These are phyloP conservation scores for Hemiscyllium ocellatum DNA, from an alignment of 2,113 vertebrate species.

Conservation along the genomic window DNA sequence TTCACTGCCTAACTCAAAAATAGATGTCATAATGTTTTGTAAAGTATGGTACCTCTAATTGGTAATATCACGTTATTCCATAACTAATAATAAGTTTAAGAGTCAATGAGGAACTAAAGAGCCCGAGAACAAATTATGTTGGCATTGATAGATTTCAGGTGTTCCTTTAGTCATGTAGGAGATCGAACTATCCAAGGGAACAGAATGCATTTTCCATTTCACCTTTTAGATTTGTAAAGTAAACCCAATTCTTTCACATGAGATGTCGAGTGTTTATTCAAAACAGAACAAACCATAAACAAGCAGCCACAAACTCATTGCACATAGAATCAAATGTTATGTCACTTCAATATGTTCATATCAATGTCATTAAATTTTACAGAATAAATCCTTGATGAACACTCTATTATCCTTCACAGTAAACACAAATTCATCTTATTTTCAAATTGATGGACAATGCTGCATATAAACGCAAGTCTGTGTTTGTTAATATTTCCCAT, in stretches of 20 bases:
- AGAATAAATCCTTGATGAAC: neutral
- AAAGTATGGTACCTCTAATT: neutral
- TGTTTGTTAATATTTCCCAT: neutral
- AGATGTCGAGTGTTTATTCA: neutral
- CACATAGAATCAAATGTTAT: neutral
- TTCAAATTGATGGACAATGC: neutral
- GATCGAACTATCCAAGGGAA: neutral
- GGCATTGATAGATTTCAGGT: neutral
- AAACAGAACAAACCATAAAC: neutral
- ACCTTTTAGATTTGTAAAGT: neutral
- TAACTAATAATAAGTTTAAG: neutral
- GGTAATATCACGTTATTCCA: neutral
- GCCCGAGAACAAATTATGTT: neutral
- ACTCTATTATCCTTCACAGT: neutral
- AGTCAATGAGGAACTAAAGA: neutral
- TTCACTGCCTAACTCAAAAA: neutral
- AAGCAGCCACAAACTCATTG: neutral
- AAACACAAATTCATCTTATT: neutral
- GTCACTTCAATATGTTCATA: neutral
- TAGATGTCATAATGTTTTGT: neutral
- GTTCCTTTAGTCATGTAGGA: neutral
- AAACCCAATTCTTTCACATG: neutral
- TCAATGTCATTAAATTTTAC: neutral
- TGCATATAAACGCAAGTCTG: neutral
- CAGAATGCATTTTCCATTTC: neutral